phyloP scores from a whole-genome alignment of 1,140 invertebrate genomes.

The Penaeus indicus region DNA sequence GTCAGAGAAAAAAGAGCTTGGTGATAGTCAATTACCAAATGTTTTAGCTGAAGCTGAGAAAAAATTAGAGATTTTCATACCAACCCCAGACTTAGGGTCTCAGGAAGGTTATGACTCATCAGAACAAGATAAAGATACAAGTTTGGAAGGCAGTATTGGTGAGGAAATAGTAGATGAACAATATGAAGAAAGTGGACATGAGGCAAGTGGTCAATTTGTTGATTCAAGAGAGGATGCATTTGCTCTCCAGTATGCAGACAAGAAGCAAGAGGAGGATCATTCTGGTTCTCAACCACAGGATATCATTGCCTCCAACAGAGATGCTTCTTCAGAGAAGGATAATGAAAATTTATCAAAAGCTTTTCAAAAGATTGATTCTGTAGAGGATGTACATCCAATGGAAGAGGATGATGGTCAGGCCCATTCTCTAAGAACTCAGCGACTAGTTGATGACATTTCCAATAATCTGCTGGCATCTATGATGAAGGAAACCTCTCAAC shows the following conservation, averaged over 20 bases:
- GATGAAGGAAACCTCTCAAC: conserved; percentile 48
- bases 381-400: background rate
- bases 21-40: background rate
- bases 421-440: conserved; percentile 33
- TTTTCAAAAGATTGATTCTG: background rate
- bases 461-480: conserved; percentile 42
- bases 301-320: too few relatives aligned
- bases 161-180: conserved; percentile 48
- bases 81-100: conserved; percentile 26
- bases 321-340: background rate
- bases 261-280: background rate
- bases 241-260: too few relatives aligned
- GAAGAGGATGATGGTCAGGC: background rate
- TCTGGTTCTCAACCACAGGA: background rate
- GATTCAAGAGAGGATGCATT: background rate
- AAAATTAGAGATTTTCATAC: conserved; percentile 57
- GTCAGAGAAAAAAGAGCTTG: background rate
- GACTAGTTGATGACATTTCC: conserved; percentile 53
- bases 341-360: background rate
- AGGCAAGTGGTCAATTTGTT: background rate
- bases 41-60: conserved; percentile 20
- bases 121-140: conserved; percentile 45
- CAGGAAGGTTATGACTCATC: conserved; percentile 34
- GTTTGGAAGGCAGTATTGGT: conserved; percentile 40
- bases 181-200: conserved; percentile 35